Evolutionary conservation across 2,113 vertebrate species (phyloP).

Genomic region (Microcebus griseorufus): DNA sequence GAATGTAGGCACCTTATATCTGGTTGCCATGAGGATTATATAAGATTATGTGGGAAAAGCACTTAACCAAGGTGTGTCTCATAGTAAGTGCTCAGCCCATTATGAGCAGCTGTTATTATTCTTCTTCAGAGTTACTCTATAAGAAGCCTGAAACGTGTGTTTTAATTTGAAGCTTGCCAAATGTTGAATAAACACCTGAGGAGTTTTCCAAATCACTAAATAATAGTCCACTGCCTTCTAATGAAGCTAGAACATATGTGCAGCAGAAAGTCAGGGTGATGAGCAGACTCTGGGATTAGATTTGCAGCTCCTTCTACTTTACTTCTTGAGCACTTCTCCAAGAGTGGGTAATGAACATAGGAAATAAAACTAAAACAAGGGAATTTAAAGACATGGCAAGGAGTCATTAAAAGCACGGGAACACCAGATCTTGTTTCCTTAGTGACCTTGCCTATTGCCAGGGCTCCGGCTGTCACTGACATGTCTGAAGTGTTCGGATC

Average conservation of each 20-base stretch:
- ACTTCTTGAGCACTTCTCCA: not conserved
- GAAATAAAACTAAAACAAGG: not conserved
- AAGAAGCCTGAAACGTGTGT: not conserved
- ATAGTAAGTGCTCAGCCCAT: not conserved
- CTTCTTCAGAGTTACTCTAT: not conserved
- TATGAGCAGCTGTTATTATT: not conserved
- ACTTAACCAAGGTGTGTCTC: not conserved
- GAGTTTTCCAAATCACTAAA: not conserved
- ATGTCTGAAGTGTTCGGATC: not conserved
- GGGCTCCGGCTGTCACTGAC: not conserved
- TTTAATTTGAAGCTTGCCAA: conserved; percentile 59
- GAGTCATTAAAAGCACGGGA: not conserved
- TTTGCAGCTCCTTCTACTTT: not conserved
- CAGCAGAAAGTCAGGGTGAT: not conserved
- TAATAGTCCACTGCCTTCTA: not conserved
- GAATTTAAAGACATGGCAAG: not conserved
- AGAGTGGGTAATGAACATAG: not conserved
- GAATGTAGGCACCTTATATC: not conserved
- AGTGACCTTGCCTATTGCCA: not conserved
- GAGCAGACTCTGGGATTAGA: not conserved
- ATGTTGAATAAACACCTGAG: conserved; percentile 30
- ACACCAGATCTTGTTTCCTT: not conserved
- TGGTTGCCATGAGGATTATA: not conserved
- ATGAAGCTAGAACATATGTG: not conserved
- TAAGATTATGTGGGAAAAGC: not conserved